A percentile compares a stretch with the other conserved stretches of the same genome.
These are phyloP conservation scores for Tokudaia tokunoshimensis DNA, from an alignment of 2,797 vertebrate genomes.

Conservation along the genomic window DNA sequence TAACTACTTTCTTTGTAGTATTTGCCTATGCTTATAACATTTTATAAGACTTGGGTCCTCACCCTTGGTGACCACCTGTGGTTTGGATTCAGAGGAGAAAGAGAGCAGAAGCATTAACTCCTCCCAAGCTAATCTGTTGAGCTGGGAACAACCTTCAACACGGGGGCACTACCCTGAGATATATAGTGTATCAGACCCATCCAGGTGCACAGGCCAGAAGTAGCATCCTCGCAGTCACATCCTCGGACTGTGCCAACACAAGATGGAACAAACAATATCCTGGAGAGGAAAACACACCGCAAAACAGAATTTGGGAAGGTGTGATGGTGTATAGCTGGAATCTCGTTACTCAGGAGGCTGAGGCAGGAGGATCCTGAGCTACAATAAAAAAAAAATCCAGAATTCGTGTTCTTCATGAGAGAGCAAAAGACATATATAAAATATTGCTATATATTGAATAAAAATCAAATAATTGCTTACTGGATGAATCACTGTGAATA, in stretches of 20 bases:
- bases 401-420: background rate
- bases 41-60: background rate
- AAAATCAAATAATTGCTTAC: background rate
- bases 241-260: background rate
- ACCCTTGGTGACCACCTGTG: background rate
- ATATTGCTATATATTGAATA: background rate
- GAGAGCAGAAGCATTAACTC: background rate
- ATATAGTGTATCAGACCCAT: background rate
- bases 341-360: background rate
- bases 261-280: background rate
- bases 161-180: background rate
- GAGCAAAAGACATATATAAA: background rate
- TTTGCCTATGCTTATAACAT: background rate
- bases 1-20: background rate
- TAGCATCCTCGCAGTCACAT: background rate
- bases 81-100: background rate
- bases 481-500: background rate
- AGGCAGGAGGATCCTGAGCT: background rate
- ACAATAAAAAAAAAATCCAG: background rate
- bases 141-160: background rate
- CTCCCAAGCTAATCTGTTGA: background rate
- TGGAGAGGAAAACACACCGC: background rate
- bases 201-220: background rate
- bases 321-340: background rate
- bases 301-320: background rate